A percentile compares a stretch with the other conserved stretches of the same genome.
phyloP scores from a whole-genome alignment of 1,140 invertebrate species.

The Apis laboriosa region DNA sequence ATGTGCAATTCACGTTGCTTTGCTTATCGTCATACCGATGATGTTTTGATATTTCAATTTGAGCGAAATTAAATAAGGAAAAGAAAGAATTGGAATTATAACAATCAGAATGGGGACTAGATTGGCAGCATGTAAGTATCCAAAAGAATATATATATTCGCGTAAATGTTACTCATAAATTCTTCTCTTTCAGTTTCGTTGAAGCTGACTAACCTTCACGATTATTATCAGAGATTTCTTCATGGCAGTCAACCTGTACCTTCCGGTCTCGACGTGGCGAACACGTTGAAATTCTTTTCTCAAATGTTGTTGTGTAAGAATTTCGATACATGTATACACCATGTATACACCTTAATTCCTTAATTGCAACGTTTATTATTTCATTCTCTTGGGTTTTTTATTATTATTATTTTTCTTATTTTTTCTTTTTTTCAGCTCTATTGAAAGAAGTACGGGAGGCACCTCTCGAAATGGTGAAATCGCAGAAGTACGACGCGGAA shows the following conservation, averaged over 20 bases:
- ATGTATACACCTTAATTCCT: slow-evolving; percentile 53
- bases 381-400: background rate
- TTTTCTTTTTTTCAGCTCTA: slow-evolving; percentile 85
- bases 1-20: background rate
- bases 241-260: slow-evolving; percentile 95
- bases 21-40: background rate
- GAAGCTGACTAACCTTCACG: slow-evolving; percentile 97
- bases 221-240: slow-evolving; percentile 95
- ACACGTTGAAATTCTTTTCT: slow-evolving; percentile 98
- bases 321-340: slow-evolving; percentile 72
- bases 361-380: background rate
- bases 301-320: slow-evolving; percentile 96
- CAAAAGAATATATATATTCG: background rate
- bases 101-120: slow-evolving; percentile 78
- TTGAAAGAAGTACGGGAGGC: slow-evolving; percentile 96
- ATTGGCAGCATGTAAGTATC: slow-evolving; percentile 80
- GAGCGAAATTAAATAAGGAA: background rate
- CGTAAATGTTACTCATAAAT: background rate
- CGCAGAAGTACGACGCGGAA: slow-evolving; percentile 90
- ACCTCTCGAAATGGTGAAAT: slow-evolving; percentile 93
- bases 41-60: no score
- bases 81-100: background rate
- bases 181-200: slow-evolving; percentile 90
- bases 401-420: no score
- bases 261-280: slow-evolving; percentile 96